A percentile compares a stretch with the other conserved stretches of the same genome.
Conservation (phyloP, 1,140 invertebrate genomes). For the Sycobia sp. region DNA sequence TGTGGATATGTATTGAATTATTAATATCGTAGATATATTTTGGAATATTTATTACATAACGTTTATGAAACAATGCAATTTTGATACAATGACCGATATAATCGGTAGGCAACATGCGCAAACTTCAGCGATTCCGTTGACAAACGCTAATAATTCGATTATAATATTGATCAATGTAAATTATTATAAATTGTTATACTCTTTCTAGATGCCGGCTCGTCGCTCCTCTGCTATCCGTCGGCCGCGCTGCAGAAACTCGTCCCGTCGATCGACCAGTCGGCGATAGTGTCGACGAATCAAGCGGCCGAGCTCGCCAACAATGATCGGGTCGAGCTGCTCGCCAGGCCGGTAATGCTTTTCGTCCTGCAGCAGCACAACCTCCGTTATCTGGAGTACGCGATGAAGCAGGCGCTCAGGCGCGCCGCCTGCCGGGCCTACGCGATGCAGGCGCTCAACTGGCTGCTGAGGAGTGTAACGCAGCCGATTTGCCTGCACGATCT, state of each 20-base stretch:
- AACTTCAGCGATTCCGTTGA: too few relatives aligned
- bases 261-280: conserved; percentile 66
- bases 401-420: conserved; percentile 82
- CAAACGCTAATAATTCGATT: too few relatives aligned
- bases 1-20: too few relatives aligned
- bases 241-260: conserved; percentile 75
- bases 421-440: conserved; percentile 86
- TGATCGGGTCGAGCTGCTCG: conserved; percentile 62
- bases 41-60: too few relatives aligned
- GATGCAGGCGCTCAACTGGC: conserved; percentile 93
- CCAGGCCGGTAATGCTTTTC: conserved; percentile 80
- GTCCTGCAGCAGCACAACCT: conserved; percentile 86
- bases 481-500: conserved; percentile 90
- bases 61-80: too few relatives aligned
- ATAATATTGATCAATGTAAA: too few relatives aligned
- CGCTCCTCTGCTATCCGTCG: conserved; percentile 83
- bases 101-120: too few relatives aligned
- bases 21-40: too few relatives aligned
- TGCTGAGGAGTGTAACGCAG: conserved; percentile 89
- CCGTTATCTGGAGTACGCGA: conserved; percentile 77
- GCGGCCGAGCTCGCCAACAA: conserved; percentile 49
- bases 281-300: conserved; percentile 58
- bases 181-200: conserved; percentile 14
- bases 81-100: too few relatives aligned
- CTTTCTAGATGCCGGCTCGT: conserved; percentile 68